These are phyloP conservation scores for Pluvianellus socialis DNA, from an alignment of 2,113 vertebrate genomes.

Conservation along the genomic window DNA sequence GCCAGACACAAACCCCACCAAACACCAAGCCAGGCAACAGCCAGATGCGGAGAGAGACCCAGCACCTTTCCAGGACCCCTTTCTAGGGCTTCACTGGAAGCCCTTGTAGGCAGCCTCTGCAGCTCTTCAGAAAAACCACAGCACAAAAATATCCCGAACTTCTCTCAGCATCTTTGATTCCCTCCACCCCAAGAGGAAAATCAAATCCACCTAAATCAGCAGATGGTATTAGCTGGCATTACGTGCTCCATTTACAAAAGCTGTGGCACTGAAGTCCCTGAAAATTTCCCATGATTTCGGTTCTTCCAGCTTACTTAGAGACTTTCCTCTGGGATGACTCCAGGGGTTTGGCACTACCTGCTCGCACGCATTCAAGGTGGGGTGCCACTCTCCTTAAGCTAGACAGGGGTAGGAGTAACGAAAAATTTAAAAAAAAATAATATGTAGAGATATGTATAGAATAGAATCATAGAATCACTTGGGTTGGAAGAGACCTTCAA, in stretches of 20 bases:
- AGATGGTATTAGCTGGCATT: fast-evolving
- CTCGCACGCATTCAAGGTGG: background rate
- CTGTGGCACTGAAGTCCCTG: background rate
- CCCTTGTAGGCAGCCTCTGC: background rate
- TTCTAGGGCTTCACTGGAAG: background rate
- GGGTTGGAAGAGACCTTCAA: too few species aligned
- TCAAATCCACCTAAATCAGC: background rate
- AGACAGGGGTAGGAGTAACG: background rate
- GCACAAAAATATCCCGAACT: background rate
- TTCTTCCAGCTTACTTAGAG: background rate
- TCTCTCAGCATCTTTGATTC: background rate
- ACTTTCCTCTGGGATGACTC: background rate
- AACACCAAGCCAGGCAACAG: background rate
- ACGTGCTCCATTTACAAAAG: background rate
- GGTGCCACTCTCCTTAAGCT: background rate
- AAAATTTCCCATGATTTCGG: background rate
- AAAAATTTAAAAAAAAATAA: background rate
- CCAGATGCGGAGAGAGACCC: background rate
- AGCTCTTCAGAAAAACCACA: background rate
- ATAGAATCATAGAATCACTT: too few species aligned
- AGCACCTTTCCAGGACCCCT: background rate
- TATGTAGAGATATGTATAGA: too few species aligned
- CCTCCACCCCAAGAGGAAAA: background rate
- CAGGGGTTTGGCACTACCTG: fast-evolving
- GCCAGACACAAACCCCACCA: background rate